Conservation (phyloP, 2,113 vertebrate genomes). For the Galemys pyrenaicus region DNA sequence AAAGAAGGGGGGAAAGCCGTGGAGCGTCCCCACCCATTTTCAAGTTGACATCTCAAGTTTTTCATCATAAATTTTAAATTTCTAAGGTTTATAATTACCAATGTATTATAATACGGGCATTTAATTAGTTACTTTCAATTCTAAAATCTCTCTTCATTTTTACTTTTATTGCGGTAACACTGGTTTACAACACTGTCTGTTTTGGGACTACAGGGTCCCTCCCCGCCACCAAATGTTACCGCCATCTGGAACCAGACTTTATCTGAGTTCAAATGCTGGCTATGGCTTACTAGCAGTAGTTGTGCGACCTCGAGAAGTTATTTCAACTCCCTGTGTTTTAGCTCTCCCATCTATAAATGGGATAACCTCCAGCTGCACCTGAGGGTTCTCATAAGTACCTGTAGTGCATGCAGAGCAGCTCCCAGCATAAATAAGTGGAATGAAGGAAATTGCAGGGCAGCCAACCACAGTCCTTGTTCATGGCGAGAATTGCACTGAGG, state of each 20-base stretch:
- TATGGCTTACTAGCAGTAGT: not conserved
- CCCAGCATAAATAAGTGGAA: not conserved
- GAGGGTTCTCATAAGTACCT: not conserved
- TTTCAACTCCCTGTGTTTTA: not conserved
- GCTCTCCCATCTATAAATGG: not conserved
- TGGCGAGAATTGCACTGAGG: not conserved
- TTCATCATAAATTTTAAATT: conserved; percentile 33
- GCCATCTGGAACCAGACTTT: not conserved
- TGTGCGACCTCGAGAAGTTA: not conserved
- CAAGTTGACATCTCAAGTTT: conserved; percentile 6
- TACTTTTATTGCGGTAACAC: no score
- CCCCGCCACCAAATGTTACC: no score
- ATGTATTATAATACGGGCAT: not conserved
- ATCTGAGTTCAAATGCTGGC: not conserved
- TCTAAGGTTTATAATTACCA: not conserved
- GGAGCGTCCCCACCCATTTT: not conserved
- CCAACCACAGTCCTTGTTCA: not conserved
- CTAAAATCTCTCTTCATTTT: no score
- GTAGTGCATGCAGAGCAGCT: not conserved
- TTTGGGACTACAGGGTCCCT: no score
- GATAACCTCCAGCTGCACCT: not conserved
- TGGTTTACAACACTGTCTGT: no score
- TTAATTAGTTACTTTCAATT: no score
- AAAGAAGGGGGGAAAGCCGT: conserved; percentile 16
- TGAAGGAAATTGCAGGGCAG: not conserved